Percentiles rank a stretch among this genome's conserved stretches.
Conservation (phyloP, 2,888 invertebrate genomes). For the Bhutanitis thaidina region DNA sequence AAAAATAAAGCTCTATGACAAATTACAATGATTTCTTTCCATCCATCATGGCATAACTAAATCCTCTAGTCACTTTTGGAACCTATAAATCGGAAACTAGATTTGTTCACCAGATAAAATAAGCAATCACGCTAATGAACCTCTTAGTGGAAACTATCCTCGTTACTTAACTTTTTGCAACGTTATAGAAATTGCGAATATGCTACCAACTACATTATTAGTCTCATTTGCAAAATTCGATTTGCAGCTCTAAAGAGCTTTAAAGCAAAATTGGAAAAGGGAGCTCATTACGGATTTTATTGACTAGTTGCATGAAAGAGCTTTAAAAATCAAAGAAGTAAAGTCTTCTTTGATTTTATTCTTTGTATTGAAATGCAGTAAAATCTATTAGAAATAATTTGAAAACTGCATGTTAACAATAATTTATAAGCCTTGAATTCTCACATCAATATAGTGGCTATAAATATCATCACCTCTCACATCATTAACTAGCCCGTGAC, state of each 20-base stretch:
- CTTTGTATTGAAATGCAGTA: too few species aligned
- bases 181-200: conserved; percentile 12
- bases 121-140: conserved; percentile 9
- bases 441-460: too few species aligned
- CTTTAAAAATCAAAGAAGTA: too few species aligned
- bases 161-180: conserved; percentile 5
- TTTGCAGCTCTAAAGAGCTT: conserved; percentile 6
- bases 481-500: too few species aligned
- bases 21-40: neutral
- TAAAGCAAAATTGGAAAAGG: conserved; percentile 3
- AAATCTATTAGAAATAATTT: too few species aligned
- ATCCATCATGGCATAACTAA: neutral
- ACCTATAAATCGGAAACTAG: neutral
- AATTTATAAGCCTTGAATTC: too few species aligned
- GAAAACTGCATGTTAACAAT: too few species aligned
- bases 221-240: conserved; percentile 8
- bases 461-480: too few species aligned
- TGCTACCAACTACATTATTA: neutral
- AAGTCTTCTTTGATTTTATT: too few species aligned
- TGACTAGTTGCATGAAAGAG: neutral
- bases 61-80: neutral
- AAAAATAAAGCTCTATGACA: too few species aligned
- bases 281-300: conserved; percentile 17
- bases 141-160: conserved; percentile 1
- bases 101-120: conserved; percentile 4